Conservation (phyloP, 92 coral and sea anemone species). For the Zoanthus solanderi region DNA sequence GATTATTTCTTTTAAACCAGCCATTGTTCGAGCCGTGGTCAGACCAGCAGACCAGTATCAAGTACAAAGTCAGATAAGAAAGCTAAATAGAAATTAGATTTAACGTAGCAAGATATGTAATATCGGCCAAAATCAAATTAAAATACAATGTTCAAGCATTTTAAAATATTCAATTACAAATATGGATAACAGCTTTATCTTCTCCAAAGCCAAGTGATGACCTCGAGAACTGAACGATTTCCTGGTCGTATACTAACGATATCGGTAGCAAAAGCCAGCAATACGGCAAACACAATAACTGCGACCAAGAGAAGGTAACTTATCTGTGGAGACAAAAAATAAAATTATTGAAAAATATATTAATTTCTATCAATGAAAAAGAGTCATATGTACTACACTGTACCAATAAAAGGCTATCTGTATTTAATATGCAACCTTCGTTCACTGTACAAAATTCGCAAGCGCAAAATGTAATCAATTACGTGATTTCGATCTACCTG, state of each 20-base stretch:
- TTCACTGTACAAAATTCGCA: too few relatives aligned
- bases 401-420: too few relatives aligned
- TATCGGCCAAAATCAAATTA: neutral
- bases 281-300: constrained; percentile 78
- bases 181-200: neutral
- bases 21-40: neutral
- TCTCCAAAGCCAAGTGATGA: constrained; percentile 47
- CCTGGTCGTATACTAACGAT: constrained; percentile 80
- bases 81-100: neutral
- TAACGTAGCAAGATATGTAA: neutral
- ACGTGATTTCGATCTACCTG: too few relatives aligned
- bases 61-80: constrained; percentile 6
- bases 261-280: constrained; percentile 76
- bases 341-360: neutral
- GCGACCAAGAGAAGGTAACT: constrained; percentile 75
- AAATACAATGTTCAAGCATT: neutral
- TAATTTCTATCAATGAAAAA: too few relatives aligned
- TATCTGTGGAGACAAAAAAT: constrained; percentile 64
- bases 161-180: neutral
- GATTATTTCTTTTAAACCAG: neutral
- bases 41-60: constrained; percentile 20
- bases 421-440: too few relatives aligned
- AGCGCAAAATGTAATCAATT: too few relatives aligned
- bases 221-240: constrained; percentile 56
- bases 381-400: too few relatives aligned